These are phyloP conservation scores for Aphidius colemani DNA, from an alignment of 2,888 invertebrate species.

Conservation along the genomic window DNA sequence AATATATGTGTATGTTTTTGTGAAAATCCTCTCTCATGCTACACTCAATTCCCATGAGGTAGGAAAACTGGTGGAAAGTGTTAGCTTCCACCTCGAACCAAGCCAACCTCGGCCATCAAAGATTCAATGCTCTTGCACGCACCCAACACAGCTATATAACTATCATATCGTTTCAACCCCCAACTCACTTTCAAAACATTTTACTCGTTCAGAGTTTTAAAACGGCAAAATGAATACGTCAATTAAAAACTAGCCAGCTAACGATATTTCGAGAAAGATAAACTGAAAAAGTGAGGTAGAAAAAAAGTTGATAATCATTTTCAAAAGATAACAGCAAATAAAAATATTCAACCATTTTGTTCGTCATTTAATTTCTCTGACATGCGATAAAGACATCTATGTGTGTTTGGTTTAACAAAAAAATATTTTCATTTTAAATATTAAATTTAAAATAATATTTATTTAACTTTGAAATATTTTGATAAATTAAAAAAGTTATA, in stretches of 20 bases:
- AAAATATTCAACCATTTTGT: too few relatives aligned
- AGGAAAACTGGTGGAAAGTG: constrained; percentile 34
- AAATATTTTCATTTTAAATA: not conserved
- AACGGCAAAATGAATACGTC: not conserved
- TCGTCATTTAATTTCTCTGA: too few relatives aligned
- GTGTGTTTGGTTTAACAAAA: too few relatives aligned
- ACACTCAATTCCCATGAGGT: constrained; percentile 30
- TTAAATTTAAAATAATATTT: too few relatives aligned
- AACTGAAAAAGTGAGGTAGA: too few relatives aligned
- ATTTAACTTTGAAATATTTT: too few relatives aligned
- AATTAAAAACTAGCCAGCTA: not conserved
- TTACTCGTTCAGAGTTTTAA: not conserved
- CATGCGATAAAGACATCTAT: too few relatives aligned
- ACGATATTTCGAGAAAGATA: too few relatives aligned
- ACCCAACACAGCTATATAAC: constrained; percentile 40
- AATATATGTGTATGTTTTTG: constrained; percentile 25
- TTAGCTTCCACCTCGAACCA: constrained; percentile 32
- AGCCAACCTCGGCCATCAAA: constrained; percentile 51
- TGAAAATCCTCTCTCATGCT: constrained; percentile 8
- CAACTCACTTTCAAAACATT: constrained; percentile 26
- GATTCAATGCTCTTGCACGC: constrained; percentile 55
- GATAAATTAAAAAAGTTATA: too few relatives aligned
- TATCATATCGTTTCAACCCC: constrained; percentile 19
- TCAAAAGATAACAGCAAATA: too few relatives aligned
- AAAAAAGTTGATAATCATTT: too few relatives aligned